Evolutionary conservation across 2,888 invertebrate species (phyloP).

Genomic region (Lasius platythorax): DNA sequence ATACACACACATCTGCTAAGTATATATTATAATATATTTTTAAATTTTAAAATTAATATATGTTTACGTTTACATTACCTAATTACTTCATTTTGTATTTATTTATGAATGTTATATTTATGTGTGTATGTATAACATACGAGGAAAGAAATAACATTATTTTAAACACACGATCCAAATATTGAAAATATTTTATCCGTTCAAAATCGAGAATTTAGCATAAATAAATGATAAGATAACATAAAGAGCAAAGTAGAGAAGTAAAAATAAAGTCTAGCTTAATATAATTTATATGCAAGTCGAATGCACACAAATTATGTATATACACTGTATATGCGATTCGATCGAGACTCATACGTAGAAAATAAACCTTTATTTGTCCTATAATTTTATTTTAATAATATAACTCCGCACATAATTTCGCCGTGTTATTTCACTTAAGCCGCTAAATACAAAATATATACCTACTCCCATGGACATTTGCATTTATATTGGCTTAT

Average conservation of each 20-base stretch:
- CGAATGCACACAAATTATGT: not conserved
- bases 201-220: not conserved
- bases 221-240: not conserved
- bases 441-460: conserved; percentile 72
- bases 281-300: conserved; percentile 13
- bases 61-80: too few relatives aligned
- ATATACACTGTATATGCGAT: not conserved
- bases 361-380: conserved; percentile 32
- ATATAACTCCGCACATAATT: conserved; percentile 64
- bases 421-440: conserved; percentile 72
- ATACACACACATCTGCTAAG: not conserved
- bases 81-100: too few relatives aligned
- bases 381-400: conserved; percentile 49
- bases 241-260: not conserved
- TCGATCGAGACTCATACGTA: not conserved
- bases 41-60: not conserved
- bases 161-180: too few relatives aligned
- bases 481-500: conserved; percentile 77
- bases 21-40: not conserved
- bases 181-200: not conserved
- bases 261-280: not conserved
- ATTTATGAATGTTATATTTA: too few relatives aligned
- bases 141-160: too few relatives aligned
- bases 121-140: too few relatives aligned
- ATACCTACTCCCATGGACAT: conserved; percentile 64